Conservation (phyloP, 2,113 vertebrate species). For the Cephalopterus ornatus region DNA sequence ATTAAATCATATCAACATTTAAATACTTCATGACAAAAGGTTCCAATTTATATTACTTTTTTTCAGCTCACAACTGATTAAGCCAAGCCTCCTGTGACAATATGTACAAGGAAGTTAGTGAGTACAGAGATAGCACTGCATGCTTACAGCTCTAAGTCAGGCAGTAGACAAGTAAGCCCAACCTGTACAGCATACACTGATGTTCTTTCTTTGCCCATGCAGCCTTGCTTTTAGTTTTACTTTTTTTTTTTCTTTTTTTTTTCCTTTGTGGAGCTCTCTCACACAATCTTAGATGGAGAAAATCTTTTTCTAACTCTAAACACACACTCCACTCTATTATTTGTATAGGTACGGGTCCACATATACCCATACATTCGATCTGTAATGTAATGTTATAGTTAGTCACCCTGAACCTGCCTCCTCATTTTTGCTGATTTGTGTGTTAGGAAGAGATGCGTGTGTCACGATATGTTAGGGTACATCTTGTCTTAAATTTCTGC, state of each 20-base stretch:
- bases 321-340: not conserved
- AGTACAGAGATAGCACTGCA: not conserved
- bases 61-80: conserved; percentile 53
- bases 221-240: not conserved
- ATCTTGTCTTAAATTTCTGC: conserved; percentile 24
- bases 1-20: conserved; percentile 60
- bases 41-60: conserved; percentile 55
- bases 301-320: not conserved
- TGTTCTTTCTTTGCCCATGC: not conserved
- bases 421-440: conserved; percentile 9
- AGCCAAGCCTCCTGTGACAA: conserved; percentile 59
- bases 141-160: not conserved
- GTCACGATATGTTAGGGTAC: conserved; percentile 8
- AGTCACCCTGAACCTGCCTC: not conserved
- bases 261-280: not conserved
- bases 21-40: conserved; percentile 61
- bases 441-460: conserved; percentile 9
- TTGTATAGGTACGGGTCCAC: not conserved
- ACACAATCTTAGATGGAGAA: not conserved
- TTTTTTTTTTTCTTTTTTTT: not conserved
- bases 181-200: not conserved
- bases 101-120: conserved; percentile 31
- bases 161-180: not conserved
- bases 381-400: not conserved
- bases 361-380: not conserved